Evolutionary conservation across 1,140 invertebrate species (phyloP), one percentile per base, ranked within the genome.

Genomic region (Penaeus vannamei): DNA sequence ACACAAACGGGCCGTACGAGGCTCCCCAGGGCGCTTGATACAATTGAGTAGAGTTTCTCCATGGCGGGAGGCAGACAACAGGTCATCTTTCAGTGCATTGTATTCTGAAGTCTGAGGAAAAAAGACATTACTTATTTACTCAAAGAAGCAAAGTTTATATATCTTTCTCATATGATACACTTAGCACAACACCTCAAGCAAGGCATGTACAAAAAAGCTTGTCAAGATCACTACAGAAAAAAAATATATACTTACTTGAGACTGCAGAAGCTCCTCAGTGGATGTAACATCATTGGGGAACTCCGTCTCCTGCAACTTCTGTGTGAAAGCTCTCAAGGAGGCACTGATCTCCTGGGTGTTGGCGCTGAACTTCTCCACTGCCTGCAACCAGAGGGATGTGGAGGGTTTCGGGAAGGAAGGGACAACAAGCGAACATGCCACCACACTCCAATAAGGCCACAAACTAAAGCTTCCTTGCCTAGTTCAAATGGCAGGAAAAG

Each of bases 311-410:
- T 95, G 94, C 59, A 98, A 95, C 90, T 95, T 95, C 92, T 96
- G 95, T 86, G 97, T 98, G 92, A 98, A 98, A 86, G 96, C 95
- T 93, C 97, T 96, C 90, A 98, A 93, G 89, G 96, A 95, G 83
- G 95, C 94, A 17, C 97, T 97, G 32, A 99, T 97, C 92, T 97
- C 96, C 92, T 97, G 96, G 84, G 97, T 98, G 93, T 98, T 95
- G 61, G 95, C 95, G 62, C 97, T 98, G 94, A 99, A 99, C 92
- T 98, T 97, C 93, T 99, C 98, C 91, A 99, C 95, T 84, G 96
- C 97, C 97, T 98, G 92, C n/a, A 94, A 94, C 81, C 89, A 89
- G 72, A 84, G 76, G 60, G 82, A 89, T 66, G 87, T 89, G 82
- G 66, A 85, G 87, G 87, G 76, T 66, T 72, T 84, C 17, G 62